These are phyloP conservation scores for Salminus brasiliensis DNA, from an alignment of 2,113 vertebrate species.

Conservation along the genomic window DNA sequence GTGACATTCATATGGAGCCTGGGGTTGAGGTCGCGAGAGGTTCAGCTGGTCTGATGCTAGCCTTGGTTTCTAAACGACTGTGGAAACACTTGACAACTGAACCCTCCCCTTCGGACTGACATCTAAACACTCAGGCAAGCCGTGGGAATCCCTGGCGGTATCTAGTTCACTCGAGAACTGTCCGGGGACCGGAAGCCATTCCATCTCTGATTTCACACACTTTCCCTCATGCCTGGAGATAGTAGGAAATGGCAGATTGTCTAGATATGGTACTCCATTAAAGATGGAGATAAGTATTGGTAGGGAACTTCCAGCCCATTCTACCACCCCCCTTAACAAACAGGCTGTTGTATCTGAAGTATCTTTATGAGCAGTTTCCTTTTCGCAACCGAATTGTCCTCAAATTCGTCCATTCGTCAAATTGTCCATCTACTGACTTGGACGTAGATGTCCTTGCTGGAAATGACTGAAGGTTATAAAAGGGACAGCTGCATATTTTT, in stretches of 20 bases:
- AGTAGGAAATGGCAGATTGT: background rate
- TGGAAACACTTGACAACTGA: background rate
- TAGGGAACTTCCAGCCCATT: too few species aligned
- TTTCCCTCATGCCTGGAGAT: background rate
- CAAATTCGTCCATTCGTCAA: too few species aligned
- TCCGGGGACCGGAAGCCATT: background rate
- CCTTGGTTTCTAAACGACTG: background rate
- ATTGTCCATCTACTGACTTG: too few species aligned
- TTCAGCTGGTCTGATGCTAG: background rate
- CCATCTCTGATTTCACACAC: background rate
- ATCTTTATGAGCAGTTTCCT: too few species aligned
- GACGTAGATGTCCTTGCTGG: background rate
- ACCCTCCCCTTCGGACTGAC: background rate
- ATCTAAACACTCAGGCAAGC: background rate
- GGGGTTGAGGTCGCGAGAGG: background rate
- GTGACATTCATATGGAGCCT: background rate
- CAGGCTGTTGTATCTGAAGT: too few species aligned
- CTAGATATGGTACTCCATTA: background rate
- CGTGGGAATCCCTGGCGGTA: background rate
- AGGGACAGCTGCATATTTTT: background rate
- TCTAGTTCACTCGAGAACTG: background rate
- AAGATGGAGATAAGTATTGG: background rate
- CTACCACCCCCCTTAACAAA: too few species aligned
- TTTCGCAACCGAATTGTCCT: too few species aligned
- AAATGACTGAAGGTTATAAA: background rate